These are phyloP conservation scores for Hipposideros larvatus DNA, from an alignment of 2,797 vertebrate species.

Conservation along the genomic window DNA sequence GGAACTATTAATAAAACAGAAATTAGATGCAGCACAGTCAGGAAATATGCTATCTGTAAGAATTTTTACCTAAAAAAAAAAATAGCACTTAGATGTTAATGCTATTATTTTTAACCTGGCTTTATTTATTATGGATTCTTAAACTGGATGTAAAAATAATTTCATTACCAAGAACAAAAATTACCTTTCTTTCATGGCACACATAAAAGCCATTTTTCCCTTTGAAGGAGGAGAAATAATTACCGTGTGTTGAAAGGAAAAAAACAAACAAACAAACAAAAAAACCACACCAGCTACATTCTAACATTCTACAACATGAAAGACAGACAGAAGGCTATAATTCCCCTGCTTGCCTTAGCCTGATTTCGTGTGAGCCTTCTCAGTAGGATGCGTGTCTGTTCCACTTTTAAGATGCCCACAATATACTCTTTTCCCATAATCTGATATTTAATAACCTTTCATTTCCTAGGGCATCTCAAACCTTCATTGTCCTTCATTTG, in stretches of 20 bases:
- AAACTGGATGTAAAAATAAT: conserved; percentile 16
- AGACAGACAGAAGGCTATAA: neutral
- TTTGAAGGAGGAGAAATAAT: conserved; percentile 21
- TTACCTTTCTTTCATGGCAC: conserved; percentile 37
- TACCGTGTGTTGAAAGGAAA: neutral
- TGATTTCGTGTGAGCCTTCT: fast-evolving
- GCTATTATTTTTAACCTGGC: conserved; percentile 61
- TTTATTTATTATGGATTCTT: conserved; percentile 47
- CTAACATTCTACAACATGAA: neutral
- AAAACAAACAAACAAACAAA: too few relatives aligned
- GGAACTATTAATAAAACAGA: neutral
- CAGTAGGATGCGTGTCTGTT: neutral
- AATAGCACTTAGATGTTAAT: neutral
- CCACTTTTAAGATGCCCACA: neutral
- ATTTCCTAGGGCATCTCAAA: neutral
- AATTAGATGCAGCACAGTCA: conserved; percentile 15
- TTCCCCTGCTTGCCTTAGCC: neutral
- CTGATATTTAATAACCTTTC: neutral
- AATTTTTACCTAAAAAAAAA: conserved; percentile 16
- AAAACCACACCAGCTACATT: neutral
- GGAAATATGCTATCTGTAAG: neutral
- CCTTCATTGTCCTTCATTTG: neutral
- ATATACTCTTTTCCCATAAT: neutral
- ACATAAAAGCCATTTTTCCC: conserved; percentile 24
- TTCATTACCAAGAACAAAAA: conserved; percentile 69